A percentile compares a stretch with the other conserved stretches of the same genome.
Conservation (phyloP, 2,888 invertebrate species). For the Escarpia spicata region DNA sequence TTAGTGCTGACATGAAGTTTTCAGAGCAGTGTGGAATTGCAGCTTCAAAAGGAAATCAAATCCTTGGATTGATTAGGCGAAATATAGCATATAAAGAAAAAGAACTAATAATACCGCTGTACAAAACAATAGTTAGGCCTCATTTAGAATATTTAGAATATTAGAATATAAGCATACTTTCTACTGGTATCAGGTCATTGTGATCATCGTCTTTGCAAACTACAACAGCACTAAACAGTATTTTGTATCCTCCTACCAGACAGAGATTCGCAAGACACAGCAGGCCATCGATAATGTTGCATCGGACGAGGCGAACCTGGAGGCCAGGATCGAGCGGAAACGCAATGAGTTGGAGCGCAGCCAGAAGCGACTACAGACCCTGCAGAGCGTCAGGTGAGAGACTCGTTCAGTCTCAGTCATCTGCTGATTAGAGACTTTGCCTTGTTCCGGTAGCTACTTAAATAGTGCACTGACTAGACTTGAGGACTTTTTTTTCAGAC, state of each 20-base stretch:
- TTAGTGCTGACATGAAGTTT: too few species aligned
- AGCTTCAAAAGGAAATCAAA: too few species aligned
- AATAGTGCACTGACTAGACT: too few species aligned
- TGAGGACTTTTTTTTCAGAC: too few species aligned
- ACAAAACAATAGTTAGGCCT: too few species aligned
- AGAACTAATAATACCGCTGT: too few species aligned
- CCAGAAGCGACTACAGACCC: constrained; percentile 89
- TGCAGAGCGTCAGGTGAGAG: constrained; percentile 88
- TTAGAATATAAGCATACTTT: too few species aligned
- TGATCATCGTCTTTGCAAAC: neutral
- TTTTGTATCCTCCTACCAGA: constrained; percentile 57
- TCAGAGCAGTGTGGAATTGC: too few species aligned
- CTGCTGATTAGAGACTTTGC: neutral
- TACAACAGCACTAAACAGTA: neutral
- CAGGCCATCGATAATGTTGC: constrained; percentile 84
- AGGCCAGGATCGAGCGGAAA: constrained; percentile 90
- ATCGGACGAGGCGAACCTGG: constrained; percentile 87
- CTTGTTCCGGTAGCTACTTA: neutral
- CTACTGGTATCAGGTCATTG: neutral
- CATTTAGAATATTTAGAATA: too few species aligned
- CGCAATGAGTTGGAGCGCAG: constrained; percentile 89
- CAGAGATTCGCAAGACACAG: constrained; percentile 77
- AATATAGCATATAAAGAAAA: too few species aligned
- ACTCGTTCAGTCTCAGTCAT: neutral
- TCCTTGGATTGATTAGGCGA: too few species aligned